Evolutionary conservation across 2,113 vertebrate species (phyloP), one percentile per base, ranked within the genome.

Genomic region (Cebidichthys violaceus): DNA sequence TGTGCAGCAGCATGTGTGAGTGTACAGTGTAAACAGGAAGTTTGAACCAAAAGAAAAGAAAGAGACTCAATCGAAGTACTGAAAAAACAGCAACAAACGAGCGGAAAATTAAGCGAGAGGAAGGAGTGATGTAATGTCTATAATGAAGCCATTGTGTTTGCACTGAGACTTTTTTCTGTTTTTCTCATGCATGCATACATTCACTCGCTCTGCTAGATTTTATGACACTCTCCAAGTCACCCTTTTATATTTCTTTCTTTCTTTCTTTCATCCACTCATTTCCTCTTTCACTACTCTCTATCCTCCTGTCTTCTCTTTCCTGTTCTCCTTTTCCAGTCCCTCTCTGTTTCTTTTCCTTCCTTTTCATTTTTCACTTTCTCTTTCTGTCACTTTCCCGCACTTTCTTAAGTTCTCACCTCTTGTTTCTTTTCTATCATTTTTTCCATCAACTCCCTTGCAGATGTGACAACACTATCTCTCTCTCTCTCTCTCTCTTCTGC

Each of bases 61-160:
- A 31, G 57, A 55, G 35, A 50, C 62, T 62, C 14, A 54, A 43
- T 24, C 50, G 47, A 70, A 70, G 29, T 8, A 37, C 3, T 33
- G 43, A 27, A 43, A 57, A 79, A 66, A 27, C 9, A 33, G 10
- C 39, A 70, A 29, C 29, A 83, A 68, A 86, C 1, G 20, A 68
- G 70, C n/a, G 50, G 57, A 57, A 86, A 70, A 67, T 70, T 18
- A 54, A 71, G 29, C 9, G 24, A 57, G 75, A 82, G 74, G 86
- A 88, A 81, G 75, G 33, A 68, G 61, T 81, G 87, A 86, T 64
- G 81, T 84, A 67, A 82, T 66, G 29, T 50, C 55, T 24, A 41
- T 72, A 73, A 72, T 76, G 52, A 78, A 72, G 45, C 50, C 69
- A 61, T 86, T 86, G 84, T 86, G 72, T 85, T 83, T 69, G 52